phyloP scores from a whole-genome alignment of 1,140 invertebrate genomes.

The Diabrotica undecimpunctata region DNA sequence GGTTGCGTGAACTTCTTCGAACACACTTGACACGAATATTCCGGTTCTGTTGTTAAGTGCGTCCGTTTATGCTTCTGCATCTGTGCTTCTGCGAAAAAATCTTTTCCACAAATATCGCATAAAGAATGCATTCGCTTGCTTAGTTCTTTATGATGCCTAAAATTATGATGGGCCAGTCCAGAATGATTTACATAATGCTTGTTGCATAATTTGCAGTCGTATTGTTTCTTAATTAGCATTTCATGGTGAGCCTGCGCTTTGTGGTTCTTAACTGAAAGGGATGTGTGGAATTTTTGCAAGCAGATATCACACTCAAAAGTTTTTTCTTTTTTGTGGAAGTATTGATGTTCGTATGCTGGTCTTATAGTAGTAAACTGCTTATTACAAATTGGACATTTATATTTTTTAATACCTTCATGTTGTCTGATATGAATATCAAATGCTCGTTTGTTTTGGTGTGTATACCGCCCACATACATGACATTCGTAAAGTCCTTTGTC shows the following conservation, averaged over 20 bases:
- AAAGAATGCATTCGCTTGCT: background rate
- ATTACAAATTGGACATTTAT: constrained; percentile 62
- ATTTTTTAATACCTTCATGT: constrained; percentile 72
- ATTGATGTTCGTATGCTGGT: constrained; percentile 39
- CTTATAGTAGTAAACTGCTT: constrained; percentile 51
- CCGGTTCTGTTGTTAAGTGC: background rate
- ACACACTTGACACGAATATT: background rate
- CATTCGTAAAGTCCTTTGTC: constrained; percentile 45
- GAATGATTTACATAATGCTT: background rate
- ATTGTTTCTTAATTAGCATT: background rate
- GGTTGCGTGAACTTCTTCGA: background rate
- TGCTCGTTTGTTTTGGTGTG: constrained; percentile 45
- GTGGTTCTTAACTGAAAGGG: constrained; percentile 3
- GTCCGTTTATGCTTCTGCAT: background rate
- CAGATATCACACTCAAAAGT: constrained; percentile 59
- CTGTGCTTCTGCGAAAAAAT: background rate
- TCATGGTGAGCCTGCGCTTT: background rate
- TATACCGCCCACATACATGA: constrained; percentile 45
- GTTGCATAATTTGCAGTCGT: background rate
- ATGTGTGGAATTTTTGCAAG: constrained; percentile 63
- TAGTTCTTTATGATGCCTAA: background rate
- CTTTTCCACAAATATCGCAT: background rate
- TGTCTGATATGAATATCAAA: constrained; percentile 46
- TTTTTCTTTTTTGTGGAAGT: constrained; percentile 53
- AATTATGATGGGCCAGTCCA: background rate